Percentiles rank a stretch among this genome's conserved stretches.
phyloP scores from a whole-genome alignment of 2,797 vertebrate genomes.

The Falco concolor region DNA sequence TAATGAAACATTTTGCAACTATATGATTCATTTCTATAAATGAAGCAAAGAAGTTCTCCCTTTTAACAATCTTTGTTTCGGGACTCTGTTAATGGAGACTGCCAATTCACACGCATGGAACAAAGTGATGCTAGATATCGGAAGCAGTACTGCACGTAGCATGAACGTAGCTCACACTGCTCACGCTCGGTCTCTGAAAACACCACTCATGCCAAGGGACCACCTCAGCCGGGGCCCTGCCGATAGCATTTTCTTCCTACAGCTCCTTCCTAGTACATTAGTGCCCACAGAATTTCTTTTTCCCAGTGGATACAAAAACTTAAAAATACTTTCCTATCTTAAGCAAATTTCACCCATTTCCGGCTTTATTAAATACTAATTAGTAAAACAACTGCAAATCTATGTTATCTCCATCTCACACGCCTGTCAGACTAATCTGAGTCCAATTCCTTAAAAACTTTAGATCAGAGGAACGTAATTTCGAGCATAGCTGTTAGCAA shows the following conservation, averaged over 20 bases:
- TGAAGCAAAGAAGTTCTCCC: neutral
- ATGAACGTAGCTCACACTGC: fast-evolving
- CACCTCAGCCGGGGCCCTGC: neutral
- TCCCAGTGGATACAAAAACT: neutral
- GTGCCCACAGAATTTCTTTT: fast-evolving
- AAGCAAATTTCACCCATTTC: fast-evolving
- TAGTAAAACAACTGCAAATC: neutral
- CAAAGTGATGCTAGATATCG: fast-evolving
- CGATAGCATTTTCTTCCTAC: fast-evolving
- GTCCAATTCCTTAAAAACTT: neutral
- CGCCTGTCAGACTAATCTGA: neutral
- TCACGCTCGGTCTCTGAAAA: fast-evolving
- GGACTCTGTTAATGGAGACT: fast-evolving
- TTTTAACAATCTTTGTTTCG: neutral
- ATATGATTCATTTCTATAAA: neutral
- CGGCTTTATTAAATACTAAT: neutral
- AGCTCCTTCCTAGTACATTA: fast-evolving
- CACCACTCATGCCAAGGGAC: fast-evolving
- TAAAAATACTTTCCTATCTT: neutral
- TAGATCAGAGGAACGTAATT: neutral
- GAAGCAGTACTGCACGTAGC: fast-evolving
- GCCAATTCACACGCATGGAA: fast-evolving
- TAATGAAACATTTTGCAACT: neutral
- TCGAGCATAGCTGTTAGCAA: neutral
- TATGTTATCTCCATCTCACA: neutral